Conservation (phyloP, 2,888 invertebrate species). For the Podabrus alpinus region DNA sequence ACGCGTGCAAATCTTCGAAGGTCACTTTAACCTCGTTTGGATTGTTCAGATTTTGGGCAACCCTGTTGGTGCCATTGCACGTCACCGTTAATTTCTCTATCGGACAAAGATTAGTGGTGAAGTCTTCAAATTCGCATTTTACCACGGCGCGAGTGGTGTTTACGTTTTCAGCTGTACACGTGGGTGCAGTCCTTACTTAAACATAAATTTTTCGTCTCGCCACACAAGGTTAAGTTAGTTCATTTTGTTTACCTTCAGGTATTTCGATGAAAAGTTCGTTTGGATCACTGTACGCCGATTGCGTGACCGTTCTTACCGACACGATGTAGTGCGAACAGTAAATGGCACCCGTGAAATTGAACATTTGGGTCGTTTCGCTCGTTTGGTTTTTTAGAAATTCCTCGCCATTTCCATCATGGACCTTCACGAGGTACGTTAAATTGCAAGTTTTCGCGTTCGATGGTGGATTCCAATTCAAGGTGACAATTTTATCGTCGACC, state of each 20-base stretch:
- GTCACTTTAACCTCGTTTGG: not conserved
- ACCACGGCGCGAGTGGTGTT: conserved; percentile 8
- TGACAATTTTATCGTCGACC: not conserved
- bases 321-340: not conserved
- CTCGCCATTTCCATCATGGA: not conserved
- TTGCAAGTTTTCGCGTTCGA: not conserved
- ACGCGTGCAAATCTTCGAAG: not conserved
- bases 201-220: conserved; percentile 5
- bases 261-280: not conserved
- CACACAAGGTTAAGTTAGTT: not conserved
- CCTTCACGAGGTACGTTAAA: not conserved
- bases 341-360: not conserved
- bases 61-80: conserved; percentile 8
- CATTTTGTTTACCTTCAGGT: not conserved
- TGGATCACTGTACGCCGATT: not conserved
- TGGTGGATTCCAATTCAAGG: not conserved
- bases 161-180: not conserved
- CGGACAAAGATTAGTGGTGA: conserved; percentile 15
- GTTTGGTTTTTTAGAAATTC: not conserved
- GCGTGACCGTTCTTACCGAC: not conserved
- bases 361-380: not conserved
- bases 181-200: conserved; percentile 23
- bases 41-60: not conserved
- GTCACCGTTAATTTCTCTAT: conserved; percentile 8
- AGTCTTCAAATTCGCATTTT: conserved; percentile 9